Percentiles rank a stretch among this genome's conserved stretches.
These are phyloP conservation scores for Brevimyrus niger DNA, from an alignment of 2,113 vertebrate genomes.

Conservation along the genomic window DNA sequence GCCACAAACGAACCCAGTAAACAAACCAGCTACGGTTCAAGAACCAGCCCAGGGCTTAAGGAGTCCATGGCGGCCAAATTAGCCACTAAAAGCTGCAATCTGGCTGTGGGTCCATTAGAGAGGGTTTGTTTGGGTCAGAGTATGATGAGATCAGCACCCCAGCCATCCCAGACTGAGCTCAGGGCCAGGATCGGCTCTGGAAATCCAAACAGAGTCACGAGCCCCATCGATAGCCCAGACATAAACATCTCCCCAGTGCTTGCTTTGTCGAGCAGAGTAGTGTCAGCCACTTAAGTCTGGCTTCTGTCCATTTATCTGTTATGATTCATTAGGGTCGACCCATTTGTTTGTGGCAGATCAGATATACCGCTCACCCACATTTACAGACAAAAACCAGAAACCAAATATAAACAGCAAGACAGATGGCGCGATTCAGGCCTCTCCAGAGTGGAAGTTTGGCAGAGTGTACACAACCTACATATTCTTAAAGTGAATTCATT, in stretches of 20 bases:
- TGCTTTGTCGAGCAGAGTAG: not conserved
- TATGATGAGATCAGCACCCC: not conserved
- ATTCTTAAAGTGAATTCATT: not conserved
- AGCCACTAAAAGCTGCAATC: not conserved
- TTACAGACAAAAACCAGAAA: not conserved
- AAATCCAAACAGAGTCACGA: not conserved
- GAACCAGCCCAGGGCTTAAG: not conserved
- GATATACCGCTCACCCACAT: not conserved
- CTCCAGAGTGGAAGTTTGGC: not conserved
- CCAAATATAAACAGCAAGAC: not conserved
- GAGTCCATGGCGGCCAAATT: not conserved
- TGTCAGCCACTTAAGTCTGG: not conserved
- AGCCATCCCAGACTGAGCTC: not conserved
- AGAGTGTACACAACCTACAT: not conserved
- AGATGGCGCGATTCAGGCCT: not conserved
- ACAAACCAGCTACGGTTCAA: not conserved
- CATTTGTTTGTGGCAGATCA: not conserved
- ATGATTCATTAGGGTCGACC: not conserved
- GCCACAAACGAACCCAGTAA: not conserved
- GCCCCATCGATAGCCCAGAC: not conserved
- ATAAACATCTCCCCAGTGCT: not conserved
- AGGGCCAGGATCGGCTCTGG: not conserved
- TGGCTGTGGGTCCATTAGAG: not conserved
- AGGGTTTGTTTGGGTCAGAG: not conserved
- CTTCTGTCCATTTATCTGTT: not conserved